Base-by-base conservation (phyloP, 1,140 invertebrate species). In the Archivesica marissinica region DNA sequence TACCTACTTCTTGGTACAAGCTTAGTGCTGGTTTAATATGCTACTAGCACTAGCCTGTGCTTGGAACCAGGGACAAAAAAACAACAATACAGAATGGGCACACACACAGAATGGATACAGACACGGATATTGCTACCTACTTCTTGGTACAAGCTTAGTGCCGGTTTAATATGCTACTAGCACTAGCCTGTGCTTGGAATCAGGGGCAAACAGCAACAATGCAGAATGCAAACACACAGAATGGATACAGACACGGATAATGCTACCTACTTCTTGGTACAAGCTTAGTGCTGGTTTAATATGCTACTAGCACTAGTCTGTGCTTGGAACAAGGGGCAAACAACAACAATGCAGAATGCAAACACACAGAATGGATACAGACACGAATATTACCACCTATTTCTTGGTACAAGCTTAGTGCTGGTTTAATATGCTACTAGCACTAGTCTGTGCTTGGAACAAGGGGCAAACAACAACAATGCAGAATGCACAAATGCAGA, bases 21-120 rank as follows among this genome's bases (percentile, higher is more conserved):
- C 50, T 54, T 54, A 59, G 54, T 66, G 61, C 61, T 66, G 38
- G 61, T 66, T 66, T 23, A 13, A 39, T 66, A 66, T 66, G n/a
- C 61, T 20, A 66, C 61, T 66, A 66, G 61, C 61, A 66, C 61
- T 59, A 30, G n/a, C 3, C 61, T 66, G 61, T 66, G 61, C 61
- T 66, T 66, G 61, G 47, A 25, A 39, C 33, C 4, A 66, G 33
- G 61, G 17, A 25, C 61, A 66, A n/a, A n/a, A n/a, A n/a, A n/a
- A n/a, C n/a, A 41, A 20, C 1, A 66, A 3, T 38, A 39, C 2
- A n/a, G n/a, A n/a, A n/a, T n/a, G n/a, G n/a, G n/a, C n/a, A n/a
- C n/a, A n/a, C n/a, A n/a, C n/a, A n/a, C n/a, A n/a, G n/a, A n/a
- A n/a, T 30, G 25, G 54, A 59, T 59, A 30, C n/a, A 59, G 54